Percentiles rank a stretch among this genome's conserved stretches.
Evolutionary conservation across 53 echinoderm and acorn worm species (phyloP).

Genomic region (Hippasteria phrygiana): DNA sequence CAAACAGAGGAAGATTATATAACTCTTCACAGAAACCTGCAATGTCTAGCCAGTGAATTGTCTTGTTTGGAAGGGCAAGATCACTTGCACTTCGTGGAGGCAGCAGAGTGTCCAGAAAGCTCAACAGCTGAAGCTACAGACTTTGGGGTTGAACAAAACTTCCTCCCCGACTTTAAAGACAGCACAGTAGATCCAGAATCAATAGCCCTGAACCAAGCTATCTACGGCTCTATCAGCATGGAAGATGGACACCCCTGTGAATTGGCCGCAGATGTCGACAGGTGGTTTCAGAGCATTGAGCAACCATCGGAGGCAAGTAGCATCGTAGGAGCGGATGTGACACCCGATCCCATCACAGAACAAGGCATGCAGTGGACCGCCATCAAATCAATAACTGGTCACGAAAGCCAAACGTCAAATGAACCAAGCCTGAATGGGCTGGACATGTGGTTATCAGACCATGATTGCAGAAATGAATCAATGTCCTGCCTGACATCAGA

Average conservation of each 20-base stretch:
- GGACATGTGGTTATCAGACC: conserved; percentile 17
- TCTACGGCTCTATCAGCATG: background rate
- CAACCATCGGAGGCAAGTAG: conserved; percentile 22
- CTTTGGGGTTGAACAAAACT: background rate
- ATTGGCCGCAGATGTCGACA: conserved; percentile 2
- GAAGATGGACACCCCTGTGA: background rate
- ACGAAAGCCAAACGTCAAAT: background rate
- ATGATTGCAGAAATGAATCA: background rate
- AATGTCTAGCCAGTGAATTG: background rate
- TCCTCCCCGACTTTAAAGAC: background rate
- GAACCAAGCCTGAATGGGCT: conserved; percentile 12
- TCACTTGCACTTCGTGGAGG: background rate
- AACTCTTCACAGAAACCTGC: background rate
- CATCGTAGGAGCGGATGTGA: conserved; percentile 12
- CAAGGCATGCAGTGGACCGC: conserved; percentile 36
- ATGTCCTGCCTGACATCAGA: background rate
- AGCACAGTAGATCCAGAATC: background rate
- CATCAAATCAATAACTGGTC: background rate
- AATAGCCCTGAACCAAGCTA: background rate
- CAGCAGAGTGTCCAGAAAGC: background rate
- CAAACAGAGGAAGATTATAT: background rate
- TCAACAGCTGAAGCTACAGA: background rate
- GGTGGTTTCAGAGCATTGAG: conserved; percentile 30
- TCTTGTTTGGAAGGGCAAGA: background rate
- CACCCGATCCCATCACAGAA: conserved; percentile 29